Evolutionary conservation across 2,888 invertebrate species (phyloP).

Genomic region (Nomada fabriciana): DNA sequence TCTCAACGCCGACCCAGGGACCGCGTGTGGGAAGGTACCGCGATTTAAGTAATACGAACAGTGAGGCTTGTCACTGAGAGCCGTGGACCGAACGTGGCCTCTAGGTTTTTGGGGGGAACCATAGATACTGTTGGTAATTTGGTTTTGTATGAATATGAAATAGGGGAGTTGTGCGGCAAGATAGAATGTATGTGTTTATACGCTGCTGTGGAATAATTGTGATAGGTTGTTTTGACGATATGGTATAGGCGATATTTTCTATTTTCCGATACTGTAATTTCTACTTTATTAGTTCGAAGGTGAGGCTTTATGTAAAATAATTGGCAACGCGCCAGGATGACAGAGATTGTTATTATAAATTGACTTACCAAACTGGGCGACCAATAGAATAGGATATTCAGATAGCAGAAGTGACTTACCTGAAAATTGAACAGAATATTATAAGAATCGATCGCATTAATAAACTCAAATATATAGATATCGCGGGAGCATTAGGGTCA

Average conservation of each 20-base stretch:
- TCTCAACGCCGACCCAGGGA: conserved; percentile 40
- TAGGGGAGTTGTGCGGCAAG: too few relatives aligned
- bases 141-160: too few relatives aligned
- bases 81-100: too few relatives aligned
- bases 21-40: conserved; percentile 66
- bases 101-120: too few relatives aligned
- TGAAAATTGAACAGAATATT: conserved; percentile 2
- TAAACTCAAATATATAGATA: neutral
- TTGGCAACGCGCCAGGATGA: neutral
- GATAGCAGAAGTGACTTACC: conserved; percentile 27
- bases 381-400: neutral
- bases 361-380: conserved; percentile 28
- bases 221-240: too few relatives aligned
- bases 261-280: too few relatives aligned
- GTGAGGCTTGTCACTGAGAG: conserved; percentile 54
- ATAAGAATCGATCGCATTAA: neutral
- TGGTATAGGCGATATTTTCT: too few relatives aligned
- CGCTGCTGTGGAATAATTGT: too few relatives aligned
- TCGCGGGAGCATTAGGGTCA: too few relatives aligned
- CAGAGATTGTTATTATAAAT: neutral
- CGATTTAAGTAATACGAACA: conserved; percentile 69
- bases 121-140: too few relatives aligned
- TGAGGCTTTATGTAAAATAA: neutral
- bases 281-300: too few relatives aligned
- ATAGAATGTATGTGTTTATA: too few relatives aligned